Evolutionary conservation across 2,888 invertebrate genomes (phyloP), one percentile per base, ranked within the genome.

Genomic region (Drosophila tripunctata): DNA sequence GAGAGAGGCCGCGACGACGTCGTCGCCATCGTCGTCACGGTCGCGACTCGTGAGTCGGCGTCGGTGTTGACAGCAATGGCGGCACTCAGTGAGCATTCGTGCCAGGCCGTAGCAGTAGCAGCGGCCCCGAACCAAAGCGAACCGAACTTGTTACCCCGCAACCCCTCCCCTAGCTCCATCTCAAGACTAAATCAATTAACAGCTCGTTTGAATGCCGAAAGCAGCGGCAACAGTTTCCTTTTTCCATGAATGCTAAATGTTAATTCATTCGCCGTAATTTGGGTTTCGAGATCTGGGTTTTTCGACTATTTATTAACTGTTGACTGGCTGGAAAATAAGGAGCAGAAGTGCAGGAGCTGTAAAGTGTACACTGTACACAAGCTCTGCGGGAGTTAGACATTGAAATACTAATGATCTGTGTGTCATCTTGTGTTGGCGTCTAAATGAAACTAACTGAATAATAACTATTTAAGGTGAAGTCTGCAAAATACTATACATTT

Each of bases 101-200:
- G 31, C 24, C 41, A 14, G 27, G n/a, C 24, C 24, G 50, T 6
- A 30, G 15, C 24, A 36, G 50, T 6, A 30, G 15, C 35, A 33
- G 14, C 7, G 17, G 8, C 27, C 10, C 17, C 17, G 35, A 19
- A 51, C 7, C n/a, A 17, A 27, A 45, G 35, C 31, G 40, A 33
- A 36, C 10, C 51, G 8, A 17, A 4, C 38, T 19, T 40, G 10
- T 3, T 8, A 8, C 21, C 12, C n/a, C 43, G 19, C 19, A 14
- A 31, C 33, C 47, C 7, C n/a, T 12, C 8, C 33, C 38, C n/a
- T 24, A 12, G 45, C 21, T 36, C 69, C 67, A 68, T 56, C 27
- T 50, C 81, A 70, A 78, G 77, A 70, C 82, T 85, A 85, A 83
- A 83, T 83, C 83, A 83, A 87, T 83, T 87, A 85, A 87, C 83